phyloP scores from a whole-genome alignment of 2,113 vertebrate genomes.

The Gymnocephalus cernua region DNA sequence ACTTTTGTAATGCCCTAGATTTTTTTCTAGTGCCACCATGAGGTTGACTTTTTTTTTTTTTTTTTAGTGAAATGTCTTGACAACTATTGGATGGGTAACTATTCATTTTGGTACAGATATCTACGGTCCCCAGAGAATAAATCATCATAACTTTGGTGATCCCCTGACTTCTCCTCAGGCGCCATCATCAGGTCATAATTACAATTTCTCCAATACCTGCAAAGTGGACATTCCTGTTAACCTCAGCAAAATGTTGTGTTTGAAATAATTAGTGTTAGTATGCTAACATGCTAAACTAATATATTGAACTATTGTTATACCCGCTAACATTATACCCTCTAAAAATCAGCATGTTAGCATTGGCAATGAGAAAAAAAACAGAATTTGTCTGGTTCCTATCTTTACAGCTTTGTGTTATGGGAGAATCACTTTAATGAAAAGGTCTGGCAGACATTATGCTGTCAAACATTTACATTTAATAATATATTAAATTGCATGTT shows the following conservation, averaged over 20 bases:
- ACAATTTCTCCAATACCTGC: neutral
- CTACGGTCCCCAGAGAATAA: neutral
- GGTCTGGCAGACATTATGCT: neutral
- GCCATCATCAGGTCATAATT: neutral
- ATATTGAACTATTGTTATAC: too few relatives aligned
- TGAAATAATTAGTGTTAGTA: neutral
- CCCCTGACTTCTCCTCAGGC: neutral
- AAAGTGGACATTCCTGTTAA: too few relatives aligned
- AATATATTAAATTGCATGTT: neutral
- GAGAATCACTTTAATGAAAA: neutral
- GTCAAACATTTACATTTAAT: neutral
- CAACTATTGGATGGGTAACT: neutral
- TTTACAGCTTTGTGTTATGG: neutral
- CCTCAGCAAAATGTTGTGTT: too few relatives aligned
- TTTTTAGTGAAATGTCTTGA: neutral
- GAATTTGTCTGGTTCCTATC: neutral
- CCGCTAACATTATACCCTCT: neutral
- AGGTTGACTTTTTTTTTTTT: neutral
- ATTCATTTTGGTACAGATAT: neutral
- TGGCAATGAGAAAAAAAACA: neutral
- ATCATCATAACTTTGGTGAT: neutral
- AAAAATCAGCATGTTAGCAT: too few relatives aligned
- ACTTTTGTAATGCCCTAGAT: neutral
- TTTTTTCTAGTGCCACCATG: neutral
- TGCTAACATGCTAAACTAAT: neutral